A percentile compares a stretch with the other conserved stretches of the same genome.
Conservation (phyloP, 2,113 vertebrate species). For the Oreochromis tanganicae region DNA sequence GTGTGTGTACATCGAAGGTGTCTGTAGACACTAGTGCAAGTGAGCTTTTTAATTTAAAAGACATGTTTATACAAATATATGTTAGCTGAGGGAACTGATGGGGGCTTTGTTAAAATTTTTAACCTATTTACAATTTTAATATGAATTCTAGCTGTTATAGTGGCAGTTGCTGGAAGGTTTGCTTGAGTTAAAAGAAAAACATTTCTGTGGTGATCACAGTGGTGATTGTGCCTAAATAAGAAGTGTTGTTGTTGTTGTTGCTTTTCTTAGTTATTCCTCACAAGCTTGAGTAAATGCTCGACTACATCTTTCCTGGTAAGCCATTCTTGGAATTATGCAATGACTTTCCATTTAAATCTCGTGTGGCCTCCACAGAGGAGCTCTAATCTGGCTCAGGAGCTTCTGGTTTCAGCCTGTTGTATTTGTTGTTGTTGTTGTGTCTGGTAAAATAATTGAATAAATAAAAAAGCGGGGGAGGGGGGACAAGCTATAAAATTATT, state of each 20-base stretch:
- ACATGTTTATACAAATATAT: neutral
- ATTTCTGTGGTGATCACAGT: neutral
- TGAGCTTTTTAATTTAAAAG: neutral
- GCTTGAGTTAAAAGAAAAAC: neutral
- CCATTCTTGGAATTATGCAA: constrained; percentile 12
- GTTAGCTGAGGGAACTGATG: neutral
- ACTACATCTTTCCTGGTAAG: neutral
- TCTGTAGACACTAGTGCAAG: neutral
- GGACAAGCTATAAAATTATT: neutral
- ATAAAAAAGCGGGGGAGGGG: fast-evolving
- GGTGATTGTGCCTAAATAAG: neutral
- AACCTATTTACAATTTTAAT: neutral
- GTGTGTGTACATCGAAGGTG: neutral
- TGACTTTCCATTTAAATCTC: constrained; percentile 29
- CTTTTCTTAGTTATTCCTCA: neutral
- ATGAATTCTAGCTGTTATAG: neutral
- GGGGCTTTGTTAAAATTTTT: neutral
- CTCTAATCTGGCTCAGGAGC: constrained; percentile 22
- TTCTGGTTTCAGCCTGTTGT: neutral
- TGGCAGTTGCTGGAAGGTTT: neutral
- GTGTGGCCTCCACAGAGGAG: neutral
- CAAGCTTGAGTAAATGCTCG: neutral
- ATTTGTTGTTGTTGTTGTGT: neutral
- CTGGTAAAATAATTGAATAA: neutral
- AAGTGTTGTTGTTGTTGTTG: neutral